Conservation (phyloP, 2,797 vertebrate genomes). For the Sebastes aleutianus region DNA sequence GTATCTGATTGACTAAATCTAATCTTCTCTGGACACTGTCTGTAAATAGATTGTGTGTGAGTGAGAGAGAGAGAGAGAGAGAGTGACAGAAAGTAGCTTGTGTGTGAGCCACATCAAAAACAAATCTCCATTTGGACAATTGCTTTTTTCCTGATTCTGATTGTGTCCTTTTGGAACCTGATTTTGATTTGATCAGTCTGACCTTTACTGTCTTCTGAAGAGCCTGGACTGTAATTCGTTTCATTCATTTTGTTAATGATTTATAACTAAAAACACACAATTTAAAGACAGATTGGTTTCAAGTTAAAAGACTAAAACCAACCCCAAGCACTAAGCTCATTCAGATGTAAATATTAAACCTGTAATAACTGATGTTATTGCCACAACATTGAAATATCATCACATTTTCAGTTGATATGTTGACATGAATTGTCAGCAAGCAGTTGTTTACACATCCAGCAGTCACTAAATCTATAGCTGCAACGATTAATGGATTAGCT, state of each 20-base stretch:
- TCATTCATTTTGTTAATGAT: background rate
- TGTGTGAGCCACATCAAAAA: background rate
- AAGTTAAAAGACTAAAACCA: background rate
- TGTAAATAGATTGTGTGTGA: conserved; percentile 15
- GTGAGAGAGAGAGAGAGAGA: background rate
- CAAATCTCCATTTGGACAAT: background rate
- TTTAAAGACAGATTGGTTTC: background rate
- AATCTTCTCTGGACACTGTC: conserved; percentile 29
- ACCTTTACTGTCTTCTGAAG: background rate
- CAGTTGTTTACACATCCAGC: background rate
- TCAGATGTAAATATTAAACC: background rate
- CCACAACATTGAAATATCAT: background rate
- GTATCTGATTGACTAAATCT: conserved; percentile 32
- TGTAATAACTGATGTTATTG: background rate
- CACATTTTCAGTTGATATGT: too few relatives aligned
- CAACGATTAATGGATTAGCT: too few relatives aligned
- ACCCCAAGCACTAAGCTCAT: background rate
- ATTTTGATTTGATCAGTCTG: background rate
- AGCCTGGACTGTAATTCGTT: background rate
- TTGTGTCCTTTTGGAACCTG: background rate
- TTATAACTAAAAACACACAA: background rate
- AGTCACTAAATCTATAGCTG: background rate
- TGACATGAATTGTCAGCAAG: too few relatives aligned
- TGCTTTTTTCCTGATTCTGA: background rate
- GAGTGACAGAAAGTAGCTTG: background rate